These are phyloP conservation scores for Polydrusus tereticollis DNA, from an alignment of 2,888 invertebrate species.

Conservation along the genomic window DNA sequence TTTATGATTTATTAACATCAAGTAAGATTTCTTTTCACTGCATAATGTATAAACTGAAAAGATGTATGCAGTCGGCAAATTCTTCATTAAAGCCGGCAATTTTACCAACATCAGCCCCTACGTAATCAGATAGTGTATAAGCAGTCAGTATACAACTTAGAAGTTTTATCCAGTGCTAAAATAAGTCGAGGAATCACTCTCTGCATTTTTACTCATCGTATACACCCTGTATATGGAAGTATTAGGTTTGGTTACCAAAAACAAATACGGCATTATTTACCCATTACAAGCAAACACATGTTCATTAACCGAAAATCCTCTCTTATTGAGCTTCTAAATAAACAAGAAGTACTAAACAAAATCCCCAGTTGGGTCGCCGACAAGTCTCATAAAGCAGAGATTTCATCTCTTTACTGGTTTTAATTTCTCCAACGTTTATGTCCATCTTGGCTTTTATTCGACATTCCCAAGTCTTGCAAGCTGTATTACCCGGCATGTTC, in stretches of 20 bases:
- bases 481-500: slow-evolving; percentile 27
- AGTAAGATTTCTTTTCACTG: no score
- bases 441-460: slow-evolving; percentile 52
- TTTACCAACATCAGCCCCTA: no score
- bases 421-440: slow-evolving; percentile 52
- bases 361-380: slow-evolving; percentile 21
- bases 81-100: no score
- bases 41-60: no score
- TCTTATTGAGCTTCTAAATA: not conserved
- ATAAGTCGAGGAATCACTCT: no score
- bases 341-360: slow-evolving; percentile 7
- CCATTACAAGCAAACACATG: not conserved
- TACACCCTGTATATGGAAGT: no score
- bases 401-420: slow-evolving; percentile 43
- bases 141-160: no score
- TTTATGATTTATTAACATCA: no score
- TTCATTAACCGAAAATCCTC: not conserved
- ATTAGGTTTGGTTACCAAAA: not conserved
- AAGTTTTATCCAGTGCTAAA: no score
- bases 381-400: slow-evolving; percentile 42
- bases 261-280: not conserved
- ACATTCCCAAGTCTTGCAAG: slow-evolving; percentile 37
- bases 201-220: no score
- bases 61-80: no score
- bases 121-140: no score